Conservation (phyloP, 2,888 invertebrate genomes). For the Leucophenga maculata region DNA sequence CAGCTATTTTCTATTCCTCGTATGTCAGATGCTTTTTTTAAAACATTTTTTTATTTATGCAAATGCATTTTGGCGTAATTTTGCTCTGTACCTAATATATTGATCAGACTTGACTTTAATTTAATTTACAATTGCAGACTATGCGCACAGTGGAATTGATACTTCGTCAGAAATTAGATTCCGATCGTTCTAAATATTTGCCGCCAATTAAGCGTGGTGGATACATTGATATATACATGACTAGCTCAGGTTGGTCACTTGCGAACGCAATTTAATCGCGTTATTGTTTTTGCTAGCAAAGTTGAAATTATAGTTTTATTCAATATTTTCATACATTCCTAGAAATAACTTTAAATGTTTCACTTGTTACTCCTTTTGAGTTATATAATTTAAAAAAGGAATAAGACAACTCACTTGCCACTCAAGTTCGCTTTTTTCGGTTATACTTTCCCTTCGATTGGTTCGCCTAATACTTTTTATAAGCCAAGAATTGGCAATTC, state of each 20-base stretch:
- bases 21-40: no score
- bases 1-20: no score
- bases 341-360: no score
- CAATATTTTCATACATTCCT: background rate
- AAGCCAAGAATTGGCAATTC: no score
- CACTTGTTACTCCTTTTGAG: no score
- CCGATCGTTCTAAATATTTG: constrained; percentile 84
- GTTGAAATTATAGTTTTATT: background rate
- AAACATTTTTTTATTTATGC: no score
- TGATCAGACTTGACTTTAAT: constrained; percentile 32
- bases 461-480: no score
- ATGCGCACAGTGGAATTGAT: constrained; percentile 84
- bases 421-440: constrained; percentile 23
- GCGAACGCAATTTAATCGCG: no score
- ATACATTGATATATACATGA: constrained; percentile 87
- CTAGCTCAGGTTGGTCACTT: constrained; percentile 84
- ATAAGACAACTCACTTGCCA: constrained; percentile 38
- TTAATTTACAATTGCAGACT: constrained; percentile 75
- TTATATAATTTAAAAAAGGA: constrained; percentile 11
- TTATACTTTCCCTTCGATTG: no score
- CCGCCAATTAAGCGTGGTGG: constrained; percentile 88
- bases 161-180: constrained; percentile 80
- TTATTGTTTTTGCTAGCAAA: no score
- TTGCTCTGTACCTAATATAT: constrained; percentile 17
- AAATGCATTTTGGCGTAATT: constrained; percentile 10